Conservation (phyloP, 2,888 invertebrate genomes). For the Myopa tessellatipennis region DNA sequence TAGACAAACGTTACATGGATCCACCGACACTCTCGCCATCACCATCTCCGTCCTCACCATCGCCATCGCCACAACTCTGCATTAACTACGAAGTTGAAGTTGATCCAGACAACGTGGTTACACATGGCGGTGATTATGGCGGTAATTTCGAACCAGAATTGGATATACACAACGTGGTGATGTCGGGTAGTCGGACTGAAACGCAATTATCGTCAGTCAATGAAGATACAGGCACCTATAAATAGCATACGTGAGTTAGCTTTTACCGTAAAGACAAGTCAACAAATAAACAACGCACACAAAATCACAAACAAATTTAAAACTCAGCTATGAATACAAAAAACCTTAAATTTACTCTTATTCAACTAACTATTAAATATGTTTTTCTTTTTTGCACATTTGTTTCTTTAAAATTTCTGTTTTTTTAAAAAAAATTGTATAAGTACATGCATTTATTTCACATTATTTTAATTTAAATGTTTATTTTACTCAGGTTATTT, state of each 20-base stretch:
- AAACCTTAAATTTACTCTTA: too few relatives aligned
- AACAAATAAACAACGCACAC: too few relatives aligned
- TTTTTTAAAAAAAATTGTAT: background rate
- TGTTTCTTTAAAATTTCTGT: background rate
- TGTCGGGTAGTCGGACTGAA: conserved; percentile 60
- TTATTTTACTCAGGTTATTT: too few relatives aligned
- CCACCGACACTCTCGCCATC: conserved; percentile 45
- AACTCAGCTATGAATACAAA: too few relatives aligned
- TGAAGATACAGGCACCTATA: conserved; percentile 63
- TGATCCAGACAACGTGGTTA: conserved; percentile 66
- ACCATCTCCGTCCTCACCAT: conserved; percentile 63
- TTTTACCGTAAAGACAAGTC: background rate
- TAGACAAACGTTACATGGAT: conserved; percentile 46
- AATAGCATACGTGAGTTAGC: conserved; percentile 67
- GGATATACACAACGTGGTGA: conserved; percentile 65
- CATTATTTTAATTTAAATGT: too few relatives aligned
- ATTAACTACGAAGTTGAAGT: conserved; percentile 64
- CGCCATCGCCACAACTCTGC: conserved; percentile 63
- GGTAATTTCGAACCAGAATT: conserved; percentile 60
- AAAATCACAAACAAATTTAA: too few relatives aligned
- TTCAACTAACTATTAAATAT: background rate
- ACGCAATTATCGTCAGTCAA: conserved; percentile 51
- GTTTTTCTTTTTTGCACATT: background rate
- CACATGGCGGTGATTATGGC: conserved; percentile 56
- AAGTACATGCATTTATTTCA: background rate